Base-by-base conservation (phyloP, 53 echinoderm and acorn worm species). In the Zoroaster sp. region DNA sequence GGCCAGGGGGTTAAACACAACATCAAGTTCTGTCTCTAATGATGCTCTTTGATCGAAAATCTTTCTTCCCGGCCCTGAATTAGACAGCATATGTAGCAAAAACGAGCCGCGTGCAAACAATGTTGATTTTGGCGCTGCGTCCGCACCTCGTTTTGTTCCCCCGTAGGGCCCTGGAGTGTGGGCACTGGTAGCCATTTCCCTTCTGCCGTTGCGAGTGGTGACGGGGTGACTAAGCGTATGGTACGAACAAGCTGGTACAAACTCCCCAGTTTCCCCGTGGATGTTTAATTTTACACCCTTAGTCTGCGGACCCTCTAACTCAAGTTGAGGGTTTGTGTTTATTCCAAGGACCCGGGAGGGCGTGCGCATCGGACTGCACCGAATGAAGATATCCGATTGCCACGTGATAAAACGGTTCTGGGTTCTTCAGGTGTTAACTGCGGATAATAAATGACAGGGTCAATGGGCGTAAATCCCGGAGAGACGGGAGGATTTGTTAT, bases 41-140 rank as follows among this genome's bases (percentile, higher is more conserved):
- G 63, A 11, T 59, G 30, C 28, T 59, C 63, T 59, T 25, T 28
- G 28, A n/a, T n/a, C n/a, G n/a, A 28, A 59, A 28, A 59, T 21
- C 9, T 25, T 1, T 15, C 38, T 36, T 1, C 71, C 28, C 7
- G 35, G 38, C 1, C 71, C 10, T 71, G 18, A 79, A 79, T 79
- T 79, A 54, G 79, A 37, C 79, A 79, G 55, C 79, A 79, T 79
- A 79, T 79, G 79, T 59, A 55, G 63, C 79, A 34, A 23, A 63
- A 59, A 35, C 79, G 55, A 23, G 79, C 15, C 79, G 79, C 79
- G 79, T 79, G 79, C 39, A 53, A 18, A 18, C 36, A 33, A 54
- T 79, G 79, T 79, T 76, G 76, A 76, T 76, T 15, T 49, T 76
- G 76, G 76, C 76, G 23, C 74, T 70, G 70, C 74, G 30, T 28